Evolutionary conservation across 2,888 invertebrate species (phyloP).

Genomic region (Oegoconia quadripuncta): DNA sequence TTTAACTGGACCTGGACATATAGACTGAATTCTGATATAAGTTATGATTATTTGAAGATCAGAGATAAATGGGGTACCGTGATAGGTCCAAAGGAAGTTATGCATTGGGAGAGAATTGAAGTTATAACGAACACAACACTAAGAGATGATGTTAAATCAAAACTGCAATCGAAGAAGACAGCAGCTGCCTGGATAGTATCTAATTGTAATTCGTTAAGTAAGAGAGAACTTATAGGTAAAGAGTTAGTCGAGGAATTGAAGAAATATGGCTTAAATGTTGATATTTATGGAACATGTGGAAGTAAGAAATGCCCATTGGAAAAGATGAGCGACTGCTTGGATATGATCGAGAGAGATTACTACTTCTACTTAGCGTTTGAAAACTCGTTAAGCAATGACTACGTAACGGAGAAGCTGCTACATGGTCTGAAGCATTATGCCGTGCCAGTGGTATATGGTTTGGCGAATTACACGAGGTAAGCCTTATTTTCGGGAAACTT

Average conservation of each 20-base stretch:
- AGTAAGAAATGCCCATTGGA: constrained; percentile 26
- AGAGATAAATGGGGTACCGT: constrained; percentile 30
- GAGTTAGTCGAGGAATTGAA: constrained; percentile 26
- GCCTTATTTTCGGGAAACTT: no score
- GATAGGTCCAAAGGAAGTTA: constrained; percentile 39
- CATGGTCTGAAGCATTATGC: constrained; percentile 70
- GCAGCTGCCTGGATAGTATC: constrained; percentile 45
- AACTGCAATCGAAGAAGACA: constrained; percentile 31
- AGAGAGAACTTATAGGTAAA: constrained; percentile 24
- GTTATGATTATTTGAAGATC: constrained; percentile 41
- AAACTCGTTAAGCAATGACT: constrained; percentile 43
- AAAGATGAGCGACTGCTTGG: constrained; percentile 24
- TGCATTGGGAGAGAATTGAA: constrained; percentile 38
- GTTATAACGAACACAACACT: constrained; percentile 43
- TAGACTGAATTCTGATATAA: constrained; percentile 46
- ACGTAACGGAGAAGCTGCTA: constrained; percentile 47
- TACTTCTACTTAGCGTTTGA: constrained; percentile 52
- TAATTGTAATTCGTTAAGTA: constrained; percentile 31
- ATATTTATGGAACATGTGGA: constrained; percentile 43
- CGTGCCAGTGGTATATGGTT: constrained; percentile 83
- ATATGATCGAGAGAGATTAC: constrained; percentile 34
- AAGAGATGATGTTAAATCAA: constrained; percentile 26
- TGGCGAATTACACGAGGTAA: constrained; percentile 73
- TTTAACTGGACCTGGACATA: constrained; percentile 64
- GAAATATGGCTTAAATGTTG: constrained; percentile 31